Evolutionary conservation across 2,888 invertebrate species (phyloP).

Genomic region (Drosophila multiciliata): DNA sequence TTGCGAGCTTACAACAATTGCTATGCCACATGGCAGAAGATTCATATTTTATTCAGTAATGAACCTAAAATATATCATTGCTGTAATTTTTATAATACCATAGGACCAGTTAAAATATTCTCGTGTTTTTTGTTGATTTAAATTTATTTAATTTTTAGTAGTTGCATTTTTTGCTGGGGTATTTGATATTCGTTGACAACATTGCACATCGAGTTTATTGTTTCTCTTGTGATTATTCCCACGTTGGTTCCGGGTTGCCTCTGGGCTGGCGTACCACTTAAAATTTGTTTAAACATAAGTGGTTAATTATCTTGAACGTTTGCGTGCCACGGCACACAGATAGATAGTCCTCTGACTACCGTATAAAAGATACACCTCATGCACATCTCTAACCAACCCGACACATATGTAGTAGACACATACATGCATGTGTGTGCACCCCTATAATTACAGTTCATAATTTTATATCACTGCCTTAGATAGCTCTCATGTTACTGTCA

Average conservation of each 20-base stretch:
- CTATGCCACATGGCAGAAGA: neutral
- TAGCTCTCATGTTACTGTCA: conserved; percentile 48
- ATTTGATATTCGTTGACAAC: conserved; percentile 29
- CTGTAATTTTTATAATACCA: neutral
- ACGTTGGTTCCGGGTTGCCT: conserved; percentile 58
- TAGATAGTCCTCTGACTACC: conserved; percentile 32
- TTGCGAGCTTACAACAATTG: conserved; percentile 2
- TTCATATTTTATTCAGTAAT: neutral
- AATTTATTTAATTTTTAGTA: neutral
- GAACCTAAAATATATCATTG: neutral
- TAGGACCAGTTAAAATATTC: neutral
- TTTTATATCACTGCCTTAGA: conserved; percentile 70
- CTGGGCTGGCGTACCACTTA: conserved; percentile 63
- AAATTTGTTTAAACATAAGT: conserved; percentile 82
- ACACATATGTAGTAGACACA: neutral
- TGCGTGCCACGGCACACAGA: conserved; percentile 59
- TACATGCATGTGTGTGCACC: conserved; percentile 42
- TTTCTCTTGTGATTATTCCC: conserved; percentile 67
- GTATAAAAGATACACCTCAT: conserved; percentile 51
- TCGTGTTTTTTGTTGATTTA: neutral
- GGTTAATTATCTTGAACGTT: conserved; percentile 79
- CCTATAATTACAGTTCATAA: conserved; percentile 77
- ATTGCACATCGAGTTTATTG: conserved; percentile 25
- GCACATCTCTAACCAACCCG: conserved; percentile 23
- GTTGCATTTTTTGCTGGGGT: conserved; percentile 1